A percentile compares a stretch with the other conserved stretches of the same genome.
Conservation (phyloP, 2,113 vertebrate species). For the Leiothrix lutea region DNA sequence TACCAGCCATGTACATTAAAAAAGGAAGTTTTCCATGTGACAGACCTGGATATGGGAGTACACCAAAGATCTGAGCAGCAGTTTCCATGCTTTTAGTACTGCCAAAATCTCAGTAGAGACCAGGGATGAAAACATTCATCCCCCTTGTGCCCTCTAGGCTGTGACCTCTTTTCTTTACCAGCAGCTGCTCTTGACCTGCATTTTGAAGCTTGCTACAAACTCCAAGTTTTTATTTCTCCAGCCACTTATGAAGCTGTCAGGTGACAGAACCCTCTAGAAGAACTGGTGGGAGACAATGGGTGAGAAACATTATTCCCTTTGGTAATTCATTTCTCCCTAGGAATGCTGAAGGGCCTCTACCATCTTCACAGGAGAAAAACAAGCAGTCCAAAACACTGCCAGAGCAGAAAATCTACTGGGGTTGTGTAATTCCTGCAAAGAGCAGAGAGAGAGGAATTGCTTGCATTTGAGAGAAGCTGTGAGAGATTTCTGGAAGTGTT, state of each 20-base stretch:
- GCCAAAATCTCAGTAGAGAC: background rate
- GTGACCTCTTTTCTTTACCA: background rate
- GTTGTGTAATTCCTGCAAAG: background rate
- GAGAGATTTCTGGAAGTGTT: slow-evolving; percentile 30
- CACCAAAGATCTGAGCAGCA: background rate
- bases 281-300: background rate
- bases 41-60: background rate
- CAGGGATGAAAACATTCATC: background rate
- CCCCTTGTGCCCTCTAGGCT: background rate
- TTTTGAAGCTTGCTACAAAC: background rate
- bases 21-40: background rate
- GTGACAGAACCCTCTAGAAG: background rate
- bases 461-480: background rate
- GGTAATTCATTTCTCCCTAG: background rate
- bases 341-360: background rate
- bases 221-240: background rate
- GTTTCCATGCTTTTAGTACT: background rate
- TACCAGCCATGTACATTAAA: background rate
- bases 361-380: background rate
- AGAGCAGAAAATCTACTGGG: background rate
- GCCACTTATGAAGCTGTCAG: background rate
- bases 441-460: background rate
- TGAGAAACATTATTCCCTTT: background rate
- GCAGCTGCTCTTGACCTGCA: background rate
- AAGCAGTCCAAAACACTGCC: slow-evolving; percentile 4